phyloP scores from a whole-genome alignment of 1,140 invertebrate species.

The Trissolcus basalis region DNA sequence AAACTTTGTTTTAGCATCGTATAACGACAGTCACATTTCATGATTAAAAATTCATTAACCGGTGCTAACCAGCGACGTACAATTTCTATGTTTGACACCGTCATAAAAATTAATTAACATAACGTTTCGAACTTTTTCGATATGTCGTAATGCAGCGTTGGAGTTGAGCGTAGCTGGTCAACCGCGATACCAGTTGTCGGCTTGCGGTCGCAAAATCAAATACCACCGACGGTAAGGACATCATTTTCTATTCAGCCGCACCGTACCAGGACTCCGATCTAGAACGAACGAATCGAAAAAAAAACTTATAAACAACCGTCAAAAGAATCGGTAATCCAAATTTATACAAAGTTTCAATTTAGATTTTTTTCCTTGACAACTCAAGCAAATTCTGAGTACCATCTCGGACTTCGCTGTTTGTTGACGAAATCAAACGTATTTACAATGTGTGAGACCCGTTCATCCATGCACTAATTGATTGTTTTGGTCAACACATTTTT shows the following conservation, averaged over 20 bases:
- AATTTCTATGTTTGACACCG: conserved; percentile 1
- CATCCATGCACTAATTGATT: too few relatives aligned
- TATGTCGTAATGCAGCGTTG: conserved; percentile 12
- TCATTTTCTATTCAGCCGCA: conserved; percentile 36
- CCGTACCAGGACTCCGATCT: conserved; percentile 5
- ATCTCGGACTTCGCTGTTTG: too few relatives aligned
- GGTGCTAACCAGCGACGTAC: conserved; percentile 2
- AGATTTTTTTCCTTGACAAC: too few relatives aligned
- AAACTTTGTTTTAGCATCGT: background rate
- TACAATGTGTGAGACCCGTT: too few relatives aligned
- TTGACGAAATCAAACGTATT: too few relatives aligned
- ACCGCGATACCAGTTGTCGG: conserved; percentile 7
- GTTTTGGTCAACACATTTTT: too few relatives aligned
- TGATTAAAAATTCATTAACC: conserved; percentile 35
- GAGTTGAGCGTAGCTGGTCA: conserved; percentile 14
- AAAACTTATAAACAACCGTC: conserved; percentile 45
- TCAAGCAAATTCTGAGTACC: too few relatives aligned
- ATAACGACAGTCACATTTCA: conserved; percentile 12
- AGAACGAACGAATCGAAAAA: conserved; percentile 5
- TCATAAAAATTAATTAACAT: conserved; percentile 48
- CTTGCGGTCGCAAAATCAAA: conserved; percentile 27
- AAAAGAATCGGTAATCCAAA: conserved; percentile 29
- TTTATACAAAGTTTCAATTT: conserved; percentile 14
- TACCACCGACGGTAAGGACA: conserved; percentile 21
- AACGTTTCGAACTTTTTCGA: conserved; percentile 25